phyloP scores from a whole-genome alignment of 2,113 vertebrate genomes.

The Oncorhynchus mykiss region DNA sequence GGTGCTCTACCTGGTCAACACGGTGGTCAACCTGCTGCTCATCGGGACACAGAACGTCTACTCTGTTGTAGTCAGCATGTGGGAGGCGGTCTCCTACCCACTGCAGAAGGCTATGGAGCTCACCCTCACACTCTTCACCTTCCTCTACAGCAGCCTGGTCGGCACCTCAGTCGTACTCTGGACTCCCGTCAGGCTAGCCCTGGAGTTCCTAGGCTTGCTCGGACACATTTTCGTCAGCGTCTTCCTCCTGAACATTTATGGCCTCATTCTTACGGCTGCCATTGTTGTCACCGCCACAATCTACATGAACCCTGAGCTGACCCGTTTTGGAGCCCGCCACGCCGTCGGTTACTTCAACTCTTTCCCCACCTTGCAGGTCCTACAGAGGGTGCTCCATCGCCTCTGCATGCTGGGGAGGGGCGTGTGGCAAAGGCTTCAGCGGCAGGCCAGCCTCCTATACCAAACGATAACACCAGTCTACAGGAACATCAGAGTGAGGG shows the following conservation, averaged over 20 bases:
- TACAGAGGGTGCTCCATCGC: slow-evolving; percentile 27
- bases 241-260: slow-evolving; percentile 84
- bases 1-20: slow-evolving; percentile 87
- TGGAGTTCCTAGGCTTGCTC: slow-evolving; percentile 79
- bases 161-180: slow-evolving; percentile 86
- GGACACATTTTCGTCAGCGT: slow-evolving; percentile 77
- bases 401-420: slow-evolving; percentile 75
- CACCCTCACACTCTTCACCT: slow-evolving; percentile 76
- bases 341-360: slow-evolving; percentile 60
- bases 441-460: slow-evolving; percentile 46
- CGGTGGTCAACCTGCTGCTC: slow-evolving; percentile 84
- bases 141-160: slow-evolving; percentile 83
- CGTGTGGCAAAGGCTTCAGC: slow-evolving; percentile 70
- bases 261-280: slow-evolving; percentile 75
- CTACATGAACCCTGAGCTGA: slow-evolving; percentile 77
- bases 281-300: slow-evolving; percentile 67
- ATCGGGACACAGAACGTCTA: slow-evolving; percentile 85
- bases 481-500: slow-evolving; percentile 3
- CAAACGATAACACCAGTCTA: slow-evolving; percentile 10
- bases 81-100: slow-evolving; percentile 76
- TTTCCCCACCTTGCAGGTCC: slow-evolving; percentile 50
- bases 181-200: slow-evolving; percentile 82
- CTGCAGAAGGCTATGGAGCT: slow-evolving; percentile 77
- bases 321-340: slow-evolving; percentile 46
- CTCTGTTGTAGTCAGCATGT: slow-evolving; percentile 67